phyloP scores from a whole-genome alignment of 2,113 vertebrate genomes.

The Sorex araneus region DNA sequence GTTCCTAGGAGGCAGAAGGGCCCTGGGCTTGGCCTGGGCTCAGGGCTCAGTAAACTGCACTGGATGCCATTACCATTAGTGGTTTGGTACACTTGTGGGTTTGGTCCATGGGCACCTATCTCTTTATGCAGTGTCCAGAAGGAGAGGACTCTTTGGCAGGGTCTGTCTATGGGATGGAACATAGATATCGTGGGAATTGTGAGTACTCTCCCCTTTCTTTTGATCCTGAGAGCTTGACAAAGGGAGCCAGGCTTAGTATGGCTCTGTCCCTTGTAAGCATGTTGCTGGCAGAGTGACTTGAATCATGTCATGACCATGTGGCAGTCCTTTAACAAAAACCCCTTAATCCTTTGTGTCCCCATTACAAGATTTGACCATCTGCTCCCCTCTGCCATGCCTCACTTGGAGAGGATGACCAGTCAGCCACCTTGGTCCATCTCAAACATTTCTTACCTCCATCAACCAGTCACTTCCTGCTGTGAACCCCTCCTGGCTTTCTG shows the following conservation, averaged over 20 bases:
- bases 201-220: neutral
- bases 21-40: neutral
- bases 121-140: neutral
- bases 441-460: neutral
- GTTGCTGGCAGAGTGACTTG: constrained; percentile 42
- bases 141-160: neutral
- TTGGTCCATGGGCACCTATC: neutral
- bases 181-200: neutral
- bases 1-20: neutral
- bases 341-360: constrained; percentile 77
- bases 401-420: constrained; percentile 62
- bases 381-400: constrained; percentile 40
- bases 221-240: constrained; percentile 43
- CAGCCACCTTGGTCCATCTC: neutral
- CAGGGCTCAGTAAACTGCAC: neutral
- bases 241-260: neutral
- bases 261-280: constrained; percentile 6
- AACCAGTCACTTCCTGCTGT: neutral
- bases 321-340: constrained; percentile 55
- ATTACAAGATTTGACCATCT: constrained; percentile 74
- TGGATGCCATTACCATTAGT: too few relatives aligned
- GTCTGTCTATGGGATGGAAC: neutral
- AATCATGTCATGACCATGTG: constrained; percentile 49
- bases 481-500: neutral
- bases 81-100: neutral